A percentile compares a stretch with the other conserved stretches of the same genome.
Conservation (phyloP, 1,140 invertebrate species). For the Diorhabda carinulata region DNA sequence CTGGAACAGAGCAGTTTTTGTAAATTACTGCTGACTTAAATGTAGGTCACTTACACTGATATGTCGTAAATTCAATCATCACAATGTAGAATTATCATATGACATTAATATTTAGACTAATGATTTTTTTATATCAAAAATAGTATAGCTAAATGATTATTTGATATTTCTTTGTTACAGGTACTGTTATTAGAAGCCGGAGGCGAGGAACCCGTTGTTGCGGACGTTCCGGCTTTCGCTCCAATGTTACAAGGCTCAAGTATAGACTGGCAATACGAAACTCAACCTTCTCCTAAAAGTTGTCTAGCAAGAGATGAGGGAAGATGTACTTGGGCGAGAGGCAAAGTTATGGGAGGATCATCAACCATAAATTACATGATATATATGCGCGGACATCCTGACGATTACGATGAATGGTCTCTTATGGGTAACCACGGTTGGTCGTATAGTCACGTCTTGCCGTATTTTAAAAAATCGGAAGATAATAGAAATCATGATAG, state of each 20-base stretch:
- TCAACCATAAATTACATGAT: slow-evolving; percentile 56
- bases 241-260: slow-evolving; percentile 53
- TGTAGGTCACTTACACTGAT: no score
- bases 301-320: slow-evolving; percentile 47
- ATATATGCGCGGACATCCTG: slow-evolving; percentile 52
- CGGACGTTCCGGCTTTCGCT: slow-evolving; percentile 62
- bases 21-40: no score
- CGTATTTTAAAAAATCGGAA: slow-evolving; percentile 54
- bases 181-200: slow-evolving; percentile 74
- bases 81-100: no score
- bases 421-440: slow-evolving; percentile 49
- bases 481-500: slow-evolving; percentile 50
- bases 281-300: slow-evolving; percentile 53
- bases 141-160: neutral
- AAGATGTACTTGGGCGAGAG: slow-evolving; percentile 51
- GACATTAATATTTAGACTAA: neutral
- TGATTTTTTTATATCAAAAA: neutral
- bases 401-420: slow-evolving; percentile 56
- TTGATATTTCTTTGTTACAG: slow-evolving; percentile 43
- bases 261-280: slow-evolving; percentile 59
- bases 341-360: slow-evolving; percentile 55
- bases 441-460: slow-evolving; percentile 53
- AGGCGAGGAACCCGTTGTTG: slow-evolving; percentile 66
- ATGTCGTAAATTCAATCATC: no score
- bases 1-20: no score